Conservation (phyloP, 2,113 vertebrate genomes). For the Struthidea cinerea region DNA sequence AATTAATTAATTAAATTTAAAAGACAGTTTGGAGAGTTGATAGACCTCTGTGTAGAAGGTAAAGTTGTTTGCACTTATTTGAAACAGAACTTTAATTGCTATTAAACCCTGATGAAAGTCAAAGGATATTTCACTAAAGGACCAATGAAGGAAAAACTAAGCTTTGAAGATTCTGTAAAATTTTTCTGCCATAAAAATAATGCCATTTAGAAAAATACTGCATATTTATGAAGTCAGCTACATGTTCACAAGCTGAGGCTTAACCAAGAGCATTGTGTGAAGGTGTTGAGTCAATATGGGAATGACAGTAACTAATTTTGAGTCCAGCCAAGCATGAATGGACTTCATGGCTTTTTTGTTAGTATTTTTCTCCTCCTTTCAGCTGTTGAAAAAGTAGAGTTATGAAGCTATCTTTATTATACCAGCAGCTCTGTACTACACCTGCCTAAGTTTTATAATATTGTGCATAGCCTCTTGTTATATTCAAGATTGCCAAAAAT, state of each 20-base stretch:
- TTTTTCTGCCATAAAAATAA: not conserved
- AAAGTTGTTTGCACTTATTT: not conserved
- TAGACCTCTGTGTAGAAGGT: not conserved
- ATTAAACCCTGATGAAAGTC: not conserved
- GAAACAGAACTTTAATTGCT: not conserved
- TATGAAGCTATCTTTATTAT: not conserved
- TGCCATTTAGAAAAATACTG: not conserved
- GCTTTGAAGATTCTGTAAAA: not conserved
- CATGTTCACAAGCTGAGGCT: not conserved
- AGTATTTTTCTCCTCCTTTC: not conserved
- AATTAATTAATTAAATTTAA: not conserved
- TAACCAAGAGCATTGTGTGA: not conserved
- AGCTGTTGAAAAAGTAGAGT: not conserved
- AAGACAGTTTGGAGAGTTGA: not conserved
- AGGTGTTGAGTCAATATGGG: not conserved
- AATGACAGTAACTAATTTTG: not conserved
- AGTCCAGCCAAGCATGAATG: not conserved
- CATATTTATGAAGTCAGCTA: not conserved
- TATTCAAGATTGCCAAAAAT: not conserved
- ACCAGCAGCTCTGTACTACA: not conserved
- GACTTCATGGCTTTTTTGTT: not conserved
- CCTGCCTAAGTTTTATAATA: not conserved
- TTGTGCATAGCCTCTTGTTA: not conserved
- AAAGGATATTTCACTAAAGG: not conserved
- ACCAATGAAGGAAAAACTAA: not conserved